Conservation (phyloP, 2,797 vertebrate species). For the Falco concolor region DNA sequence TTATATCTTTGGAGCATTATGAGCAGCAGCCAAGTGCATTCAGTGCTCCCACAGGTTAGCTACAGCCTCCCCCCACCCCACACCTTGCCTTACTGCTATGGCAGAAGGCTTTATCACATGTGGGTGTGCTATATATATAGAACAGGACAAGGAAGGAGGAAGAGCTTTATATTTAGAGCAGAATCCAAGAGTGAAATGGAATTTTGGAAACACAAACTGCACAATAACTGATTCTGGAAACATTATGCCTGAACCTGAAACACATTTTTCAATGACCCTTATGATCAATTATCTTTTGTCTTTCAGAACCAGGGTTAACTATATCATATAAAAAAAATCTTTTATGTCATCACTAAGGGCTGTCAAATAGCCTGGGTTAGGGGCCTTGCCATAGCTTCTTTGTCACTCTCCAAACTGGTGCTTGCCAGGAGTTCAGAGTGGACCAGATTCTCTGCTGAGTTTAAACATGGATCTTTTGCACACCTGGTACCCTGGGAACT, state of each 20-base stretch:
- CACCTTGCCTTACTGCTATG: conserved; percentile 50
- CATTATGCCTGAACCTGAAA: neutral
- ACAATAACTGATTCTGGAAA: neutral
- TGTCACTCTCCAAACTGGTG: neutral
- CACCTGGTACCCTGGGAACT: neutral
- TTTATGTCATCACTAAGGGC: neutral
- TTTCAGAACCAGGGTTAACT: neutral
- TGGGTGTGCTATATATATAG: conserved; percentile 55
- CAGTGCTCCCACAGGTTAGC: conserved; percentile 49
- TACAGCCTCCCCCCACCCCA: neutral
- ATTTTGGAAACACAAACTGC: conserved; percentile 7
- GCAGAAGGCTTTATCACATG: conserved; percentile 61
- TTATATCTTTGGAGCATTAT: conserved; percentile 55
- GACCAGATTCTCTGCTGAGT: neutral
- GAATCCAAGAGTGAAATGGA: conserved; percentile 41
- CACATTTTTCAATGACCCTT: neutral
- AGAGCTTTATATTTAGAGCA: conserved; percentile 59
- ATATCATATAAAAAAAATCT: neutral
- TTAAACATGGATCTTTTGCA: neutral
- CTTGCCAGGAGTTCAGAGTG: neutral
- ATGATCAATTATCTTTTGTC: neutral
- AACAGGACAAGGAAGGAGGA: conserved; percentile 43
- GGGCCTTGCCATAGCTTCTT: neutral
- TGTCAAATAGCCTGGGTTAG: neutral
- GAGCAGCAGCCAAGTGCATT: conserved; percentile 45